phyloP scores from a whole-genome alignment of 35 echinoderm and acorn worm species.

The Diadema setosum region DNA sequence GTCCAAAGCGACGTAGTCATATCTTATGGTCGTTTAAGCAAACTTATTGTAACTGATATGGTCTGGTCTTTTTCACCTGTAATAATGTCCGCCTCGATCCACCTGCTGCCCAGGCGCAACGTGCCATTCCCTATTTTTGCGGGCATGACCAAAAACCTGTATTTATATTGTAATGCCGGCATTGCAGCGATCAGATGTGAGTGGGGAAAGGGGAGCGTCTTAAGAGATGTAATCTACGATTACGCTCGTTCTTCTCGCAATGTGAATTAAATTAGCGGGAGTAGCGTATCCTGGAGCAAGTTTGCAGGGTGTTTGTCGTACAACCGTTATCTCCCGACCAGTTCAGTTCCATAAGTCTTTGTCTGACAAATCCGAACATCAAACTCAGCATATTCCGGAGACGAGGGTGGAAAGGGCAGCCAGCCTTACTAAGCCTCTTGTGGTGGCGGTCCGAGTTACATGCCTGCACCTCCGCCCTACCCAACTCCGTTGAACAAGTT shows the following conservation, averaged over 20 bases:
- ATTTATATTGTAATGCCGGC: background rate
- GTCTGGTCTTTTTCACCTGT: background rate
- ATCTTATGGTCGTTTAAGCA: background rate
- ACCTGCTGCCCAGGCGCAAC: background rate
- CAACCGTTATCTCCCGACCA: background rate
- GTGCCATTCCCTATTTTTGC: background rate
- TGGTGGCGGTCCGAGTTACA: background rate
- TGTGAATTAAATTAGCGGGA: background rate
- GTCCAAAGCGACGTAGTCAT: background rate
- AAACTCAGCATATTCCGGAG: background rate
- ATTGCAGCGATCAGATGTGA: background rate
- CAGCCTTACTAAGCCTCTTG: background rate
- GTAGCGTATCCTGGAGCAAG: background rate
- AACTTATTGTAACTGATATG: constrained; percentile 24
- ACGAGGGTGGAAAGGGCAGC: background rate
- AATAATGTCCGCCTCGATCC: constrained; percentile 2
- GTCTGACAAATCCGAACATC: constrained; percentile 11
- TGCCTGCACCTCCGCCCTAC: background rate
- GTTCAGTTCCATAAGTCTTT: background rate
- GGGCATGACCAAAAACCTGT: background rate
- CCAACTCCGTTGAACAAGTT: background rate
- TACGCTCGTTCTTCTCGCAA: background rate
- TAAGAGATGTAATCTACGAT: constrained; percentile 9
- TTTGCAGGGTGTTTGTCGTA: background rate
- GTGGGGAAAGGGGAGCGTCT: background rate